A percentile compares a stretch with the other conserved stretches of the same genome.
phyloP scores from a whole-genome alignment of 2,888 invertebrate genomes.

The Lithophane semibrunnea region DNA sequence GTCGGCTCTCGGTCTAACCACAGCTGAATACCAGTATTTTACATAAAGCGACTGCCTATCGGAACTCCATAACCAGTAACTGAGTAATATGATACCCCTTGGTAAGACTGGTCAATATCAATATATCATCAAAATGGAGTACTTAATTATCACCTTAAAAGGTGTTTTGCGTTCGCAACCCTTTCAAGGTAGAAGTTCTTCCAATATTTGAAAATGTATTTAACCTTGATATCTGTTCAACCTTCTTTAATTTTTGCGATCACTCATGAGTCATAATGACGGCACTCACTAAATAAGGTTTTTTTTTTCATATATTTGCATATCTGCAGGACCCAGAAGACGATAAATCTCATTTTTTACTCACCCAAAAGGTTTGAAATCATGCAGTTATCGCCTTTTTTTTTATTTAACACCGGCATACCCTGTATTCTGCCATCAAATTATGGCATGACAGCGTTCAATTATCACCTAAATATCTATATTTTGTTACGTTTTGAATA shows the following conservation, averaged over 20 bases:
- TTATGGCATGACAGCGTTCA: constrained; percentile 38
- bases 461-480: constrained; percentile 49
- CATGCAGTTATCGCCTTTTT: constrained; percentile 20
- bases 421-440: constrained; percentile 23
- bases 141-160: too few relatives aligned
- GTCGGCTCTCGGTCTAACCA: too few relatives aligned
- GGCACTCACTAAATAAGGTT: constrained; percentile 29
- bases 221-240: not conserved
- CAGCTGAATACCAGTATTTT: too few relatives aligned
- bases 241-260: not conserved
- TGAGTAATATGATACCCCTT: too few relatives aligned
- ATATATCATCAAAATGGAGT: too few relatives aligned
- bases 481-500: constrained; percentile 58
- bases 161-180: too few relatives aligned
- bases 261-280: constrained; percentile 5
- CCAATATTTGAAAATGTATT: too few relatives aligned
- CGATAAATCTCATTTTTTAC: constrained; percentile 45
- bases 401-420: constrained; percentile 12
- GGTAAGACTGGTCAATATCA: too few relatives aligned
- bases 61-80: too few relatives aligned
- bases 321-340: constrained; percentile 26
- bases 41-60: too few relatives aligned
- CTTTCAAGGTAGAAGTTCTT: too few relatives aligned
- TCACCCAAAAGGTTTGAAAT: constrained; percentile 43
- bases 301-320: constrained; percentile 39